A percentile compares a stretch with the other conserved stretches of the same genome.
Evolutionary conservation across 2,888 invertebrate species (phyloP).

Genomic region (Steinernema carpocapsae): DNA sequence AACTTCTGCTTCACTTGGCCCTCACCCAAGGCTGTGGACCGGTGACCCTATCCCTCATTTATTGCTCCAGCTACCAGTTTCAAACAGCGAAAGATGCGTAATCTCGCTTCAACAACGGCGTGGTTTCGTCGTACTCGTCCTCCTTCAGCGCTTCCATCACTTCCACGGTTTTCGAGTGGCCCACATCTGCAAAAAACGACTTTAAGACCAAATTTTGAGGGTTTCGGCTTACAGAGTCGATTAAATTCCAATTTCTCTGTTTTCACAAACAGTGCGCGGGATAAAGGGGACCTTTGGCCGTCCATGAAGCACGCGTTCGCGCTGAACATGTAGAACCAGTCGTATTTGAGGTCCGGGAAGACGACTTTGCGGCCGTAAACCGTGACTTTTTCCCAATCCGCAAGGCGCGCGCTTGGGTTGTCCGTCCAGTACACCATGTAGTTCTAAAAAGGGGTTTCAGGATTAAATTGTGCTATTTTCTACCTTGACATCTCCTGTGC

Average conservation of each 20-base stretch:
- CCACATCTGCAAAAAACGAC: slow-evolving; percentile 55
- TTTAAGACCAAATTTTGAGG: background rate
- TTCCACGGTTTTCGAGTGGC: slow-evolving; percentile 67
- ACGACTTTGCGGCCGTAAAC: slow-evolving; percentile 64
- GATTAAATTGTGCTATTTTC: slow-evolving; percentile 56
- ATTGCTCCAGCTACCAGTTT: no score
- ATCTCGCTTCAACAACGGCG: slow-evolving; percentile 62
- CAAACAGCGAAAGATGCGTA: slow-evolving; percentile 66
- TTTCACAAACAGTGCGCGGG: slow-evolving; percentile 66
- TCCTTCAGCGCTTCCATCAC: slow-evolving; percentile 64
- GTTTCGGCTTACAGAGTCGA: slow-evolving; percentile 53
- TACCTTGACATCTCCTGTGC: slow-evolving; percentile 55
- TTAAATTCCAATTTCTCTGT: slow-evolving; percentile 67
- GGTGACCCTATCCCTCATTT: no score
- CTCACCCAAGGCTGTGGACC: no score
- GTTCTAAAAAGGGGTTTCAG: slow-evolving; percentile 68
- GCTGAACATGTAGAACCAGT: slow-evolving; percentile 64
- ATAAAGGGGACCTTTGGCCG: slow-evolving; percentile 64
- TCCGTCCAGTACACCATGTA: slow-evolving; percentile 68
- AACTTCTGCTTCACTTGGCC: no score
- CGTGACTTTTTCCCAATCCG: slow-evolving; percentile 66
- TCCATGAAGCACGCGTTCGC: slow-evolving; percentile 66
- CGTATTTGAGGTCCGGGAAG: slow-evolving; percentile 66
- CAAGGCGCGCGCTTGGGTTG: slow-evolving; percentile 61
- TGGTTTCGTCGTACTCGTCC: slow-evolving; percentile 56